Evolutionary conservation across 2,113 vertebrate species (phyloP), one percentile per base, ranked within the genome.

Genomic region (Lycaon pictus): DNA sequence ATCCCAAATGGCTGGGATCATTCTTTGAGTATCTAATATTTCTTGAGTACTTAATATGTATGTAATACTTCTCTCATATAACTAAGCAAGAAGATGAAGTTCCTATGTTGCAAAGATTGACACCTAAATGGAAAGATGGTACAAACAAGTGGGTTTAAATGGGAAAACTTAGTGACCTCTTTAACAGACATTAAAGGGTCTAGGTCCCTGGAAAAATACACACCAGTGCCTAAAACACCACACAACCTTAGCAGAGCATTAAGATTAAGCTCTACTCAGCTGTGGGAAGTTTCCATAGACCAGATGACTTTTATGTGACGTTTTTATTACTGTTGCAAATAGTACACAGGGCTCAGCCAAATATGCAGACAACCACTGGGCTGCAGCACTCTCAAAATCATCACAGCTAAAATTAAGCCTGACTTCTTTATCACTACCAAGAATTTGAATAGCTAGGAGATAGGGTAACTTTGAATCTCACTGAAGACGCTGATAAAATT

Each of bases 281-380:
- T 93, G 62, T 74, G 27, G 62, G 83, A 93, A 87, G 56, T 71
- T 96, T 95, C 84, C 35, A 85, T 7, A n/a, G 84, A 90, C 71
- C 29, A 93, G 32, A 93, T 92, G 81, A 96, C 76, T 98, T 96
- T 87, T 88, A 92, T 37, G 77, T 96, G 94, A 95, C 2, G 0
- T 82, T 96, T 98, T 85, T 88, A 98, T 97, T 95, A 92, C 88
- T 63, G 62, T 77, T 96, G 65, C 76, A 98, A 87, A 92, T 63
- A 90, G 79, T 43, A 91, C 76, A 88, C 65, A 58, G 19, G 53
- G 20, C 25, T 87, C 94, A 85, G 71, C 83, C 81, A 95, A 95
- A 95, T 82, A 95, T 53, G 62, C 55, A 86, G 16, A 77, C 72
- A 93, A 84, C 35, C 65, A 51, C 58, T 29, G 25, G 60, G 51